Evolutionary conservation across 2,797 vertebrate genomes (phyloP).

Genomic region (Labeo calbasu): DNA sequence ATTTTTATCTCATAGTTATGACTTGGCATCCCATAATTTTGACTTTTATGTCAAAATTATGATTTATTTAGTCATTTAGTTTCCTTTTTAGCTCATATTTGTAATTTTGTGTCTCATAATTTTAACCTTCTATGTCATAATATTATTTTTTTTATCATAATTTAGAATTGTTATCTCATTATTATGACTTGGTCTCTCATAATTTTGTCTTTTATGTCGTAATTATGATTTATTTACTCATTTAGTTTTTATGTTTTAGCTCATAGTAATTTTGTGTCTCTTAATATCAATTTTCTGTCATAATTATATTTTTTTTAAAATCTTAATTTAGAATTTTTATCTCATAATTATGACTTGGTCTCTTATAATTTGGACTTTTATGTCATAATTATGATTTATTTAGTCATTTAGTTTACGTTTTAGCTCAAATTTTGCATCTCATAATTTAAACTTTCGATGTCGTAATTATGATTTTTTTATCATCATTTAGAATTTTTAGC

Average conservation of each 20-base stretch:
- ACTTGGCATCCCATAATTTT: too few species aligned
- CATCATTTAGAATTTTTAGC: neutral
- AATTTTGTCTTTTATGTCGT: neutral
- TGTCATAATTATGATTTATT: neutral
- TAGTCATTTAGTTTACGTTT: neutral
- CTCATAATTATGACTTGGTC: too few species aligned
- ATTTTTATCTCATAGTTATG: too few species aligned
- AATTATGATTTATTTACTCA: neutral
- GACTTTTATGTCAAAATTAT: neutral
- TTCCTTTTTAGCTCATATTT: neutral
- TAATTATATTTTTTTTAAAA: neutral
- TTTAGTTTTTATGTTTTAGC: neutral
- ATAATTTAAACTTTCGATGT: neutral
- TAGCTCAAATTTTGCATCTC: neutral
- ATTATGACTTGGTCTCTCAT: neutral
- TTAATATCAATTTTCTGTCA: neutral
- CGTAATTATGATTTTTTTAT: neutral
- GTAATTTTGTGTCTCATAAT: neutral
- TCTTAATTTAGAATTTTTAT: too few species aligned
- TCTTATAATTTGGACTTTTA: neutral
- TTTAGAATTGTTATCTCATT: neutral
- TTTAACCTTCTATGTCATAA: neutral
- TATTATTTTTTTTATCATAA: neutral
- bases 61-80: neutral
- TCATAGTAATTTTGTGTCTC: too few species aligned